Evolutionary conservation across 2,888 invertebrate genomes (phyloP), one percentile per base, ranked within the genome.

Genomic region (Andrena haemorrhoa): DNA sequence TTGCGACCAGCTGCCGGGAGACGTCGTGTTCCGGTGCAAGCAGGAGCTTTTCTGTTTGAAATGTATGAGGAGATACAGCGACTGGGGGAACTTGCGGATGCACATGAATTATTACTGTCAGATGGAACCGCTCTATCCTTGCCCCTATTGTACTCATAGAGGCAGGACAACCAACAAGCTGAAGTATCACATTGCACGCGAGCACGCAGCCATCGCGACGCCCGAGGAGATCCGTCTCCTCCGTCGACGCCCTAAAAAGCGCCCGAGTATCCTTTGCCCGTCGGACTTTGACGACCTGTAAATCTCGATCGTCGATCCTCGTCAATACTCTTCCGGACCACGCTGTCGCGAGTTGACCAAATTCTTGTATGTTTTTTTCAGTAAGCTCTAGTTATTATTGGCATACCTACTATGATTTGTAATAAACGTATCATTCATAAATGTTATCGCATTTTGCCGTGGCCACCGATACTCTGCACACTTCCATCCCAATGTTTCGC

Each of bases 31-130:
- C n/a, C 82, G 73, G 2, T 92, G 92, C 89, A 92, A 91, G 83
- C 82, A 81, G 23, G 71, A 88, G 33, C 88, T 92, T 65, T 69
- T 79, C 10, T 92, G 92, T 75, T 63, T 92, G 60, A 92, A 92
- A 75, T 92, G 93, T 72, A 69, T 72, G 4, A 82, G 86, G 71
- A 81, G 64, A 49, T 92, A 90, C 84, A 90, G 92, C 82, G 89
- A 91, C 69, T 92, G 91, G 92, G 85, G 90, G 61, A 90, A 90
- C 33, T 79, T 92, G 56, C 86, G 87, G 79, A 92, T 90, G 60
- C 91, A 92, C 82, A 91, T 92, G 92, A 92, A 91, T 72, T 92
- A 85, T 83, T 91, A 91, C 83, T 92, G 92, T 77, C 90, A 91
- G 73, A 87, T 91, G 87, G 90, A 91, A 65, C 90, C 89, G 23